Conservation (phyloP, 1,140 invertebrate species). For the Pristionchus pacificus region DNA sequence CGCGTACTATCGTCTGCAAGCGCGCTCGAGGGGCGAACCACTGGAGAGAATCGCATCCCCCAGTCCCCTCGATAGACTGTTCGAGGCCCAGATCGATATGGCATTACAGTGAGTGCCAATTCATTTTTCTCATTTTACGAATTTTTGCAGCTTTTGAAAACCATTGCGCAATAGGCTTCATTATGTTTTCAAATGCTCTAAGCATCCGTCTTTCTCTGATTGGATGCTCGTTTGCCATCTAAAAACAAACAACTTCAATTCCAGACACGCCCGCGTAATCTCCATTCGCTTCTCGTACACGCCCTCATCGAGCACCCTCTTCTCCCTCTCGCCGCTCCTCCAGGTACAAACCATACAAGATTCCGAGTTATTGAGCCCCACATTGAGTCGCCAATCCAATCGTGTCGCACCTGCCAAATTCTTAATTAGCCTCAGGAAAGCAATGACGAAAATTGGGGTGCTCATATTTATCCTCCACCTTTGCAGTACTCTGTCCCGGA, state of each 20-base stretch:
- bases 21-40: conserved; percentile 34
- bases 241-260: conserved; percentile 15
- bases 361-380: too few relatives aligned
- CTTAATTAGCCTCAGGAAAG: too few relatives aligned
- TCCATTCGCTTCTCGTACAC: conserved; percentile 51
- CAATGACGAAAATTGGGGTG: too few relatives aligned
- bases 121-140: neutral
- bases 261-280: conserved; percentile 46
- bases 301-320: conserved; percentile 36
- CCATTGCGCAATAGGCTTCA: too few relatives aligned
- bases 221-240: too few relatives aligned
- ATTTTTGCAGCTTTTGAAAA: too few relatives aligned
- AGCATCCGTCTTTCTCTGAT: too few relatives aligned
- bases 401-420: too few relatives aligned
- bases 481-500: conserved; percentile 54
- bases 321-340: conserved; percentile 38
- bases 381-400: too few relatives aligned
- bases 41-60: conserved; percentile 38
- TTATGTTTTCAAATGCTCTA: too few relatives aligned
- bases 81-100: conserved; percentile 48
- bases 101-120: conserved; percentile 47
- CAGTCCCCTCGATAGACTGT: conserved; percentile 43
- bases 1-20: conserved; percentile 41
- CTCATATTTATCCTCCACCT: too few relatives aligned
- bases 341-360: too few relatives aligned